A percentile compares a stretch with the other conserved stretches of the same genome.
Evolutionary conservation across 2,888 invertebrate genomes (phyloP).

Genomic region (Tubulanus polymorphus): DNA sequence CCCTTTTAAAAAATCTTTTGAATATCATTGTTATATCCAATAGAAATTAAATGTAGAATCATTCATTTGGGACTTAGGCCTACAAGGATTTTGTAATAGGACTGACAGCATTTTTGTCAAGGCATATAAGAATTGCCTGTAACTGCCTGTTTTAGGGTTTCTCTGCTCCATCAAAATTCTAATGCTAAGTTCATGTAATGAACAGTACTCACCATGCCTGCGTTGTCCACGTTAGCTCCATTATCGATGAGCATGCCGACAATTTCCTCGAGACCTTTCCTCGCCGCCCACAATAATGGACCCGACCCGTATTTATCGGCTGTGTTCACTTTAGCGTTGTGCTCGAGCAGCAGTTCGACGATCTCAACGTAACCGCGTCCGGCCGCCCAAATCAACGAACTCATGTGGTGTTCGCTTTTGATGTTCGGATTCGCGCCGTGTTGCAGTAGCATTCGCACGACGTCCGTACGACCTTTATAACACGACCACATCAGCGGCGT

Average conservation of each 20-base stretch:
- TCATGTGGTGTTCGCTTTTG: slow-evolving; percentile 95
- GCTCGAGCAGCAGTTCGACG: slow-evolving; percentile 74
- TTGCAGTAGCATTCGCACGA: slow-evolving; percentile 68
- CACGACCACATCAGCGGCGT: slow-evolving; percentile 96
- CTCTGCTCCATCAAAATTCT: not conserved
- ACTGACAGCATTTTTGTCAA: no score
- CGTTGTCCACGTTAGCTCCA: slow-evolving; percentile 77
- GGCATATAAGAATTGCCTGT: no score
- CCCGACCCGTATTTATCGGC: slow-evolving; percentile 79
- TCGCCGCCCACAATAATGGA: slow-evolving; percentile 64
- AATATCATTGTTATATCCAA: no score
- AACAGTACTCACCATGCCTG: slow-evolving; percentile 79
- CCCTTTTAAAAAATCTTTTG: no score
- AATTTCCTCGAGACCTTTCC: slow-evolving; percentile 47
- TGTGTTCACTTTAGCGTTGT: slow-evolving; percentile 60
- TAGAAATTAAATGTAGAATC: no score
- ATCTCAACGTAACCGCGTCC: slow-evolving; percentile 84
- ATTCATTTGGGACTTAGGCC: no score
- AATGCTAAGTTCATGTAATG: no score
- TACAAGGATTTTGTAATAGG: no score
- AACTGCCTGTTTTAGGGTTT: slow-evolving; percentile 1
- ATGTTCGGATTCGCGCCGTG: slow-evolving; percentile 91
- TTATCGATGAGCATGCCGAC: slow-evolving; percentile 49
- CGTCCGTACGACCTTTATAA: slow-evolving; percentile 75
- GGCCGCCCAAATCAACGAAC: slow-evolving; percentile 93